Evolutionary conservation across 2,113 vertebrate genomes (phyloP), one percentile per base, ranked within the genome.

Genomic region (Ptilonorhynchus violaceus): DNA sequence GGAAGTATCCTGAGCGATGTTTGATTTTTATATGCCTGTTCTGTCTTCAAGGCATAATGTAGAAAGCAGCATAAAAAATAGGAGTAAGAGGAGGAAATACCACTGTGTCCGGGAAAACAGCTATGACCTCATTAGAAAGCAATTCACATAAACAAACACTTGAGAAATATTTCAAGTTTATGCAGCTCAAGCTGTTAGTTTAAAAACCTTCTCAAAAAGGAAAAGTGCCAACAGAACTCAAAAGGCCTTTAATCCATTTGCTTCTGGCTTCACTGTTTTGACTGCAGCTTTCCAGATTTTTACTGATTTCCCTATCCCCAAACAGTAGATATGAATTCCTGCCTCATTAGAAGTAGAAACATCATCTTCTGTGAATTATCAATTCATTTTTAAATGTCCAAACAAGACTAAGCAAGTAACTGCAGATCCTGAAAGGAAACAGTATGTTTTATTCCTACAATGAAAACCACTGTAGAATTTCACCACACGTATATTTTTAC

Each of bases 131-230:
- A 97, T 96, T 89, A 94, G 78, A 93, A 93, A 97, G 88, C 55
- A 88, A 98, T 97, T 97, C 95, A 91, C 89, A 93, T 92, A 96
- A 95, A 97, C 96, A 97, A 92, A 97, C 94, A 97, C 94, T 96
- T 97, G 72, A 97, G 90, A 97, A 95, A 82, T 92, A 97, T 96
- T 96, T 95, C 77, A 94, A 96, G 90, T 97, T 95, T 95, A 96
- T 69, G 83, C 86, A 95, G 87, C 85, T 91, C 83, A 92, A 82
- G 83, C 67, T 95, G 85, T 85, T 95, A 74, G 69, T 95, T 86
- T 87, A 94, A 93, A 97, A 97, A 88, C 39, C 63, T 94, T 55
- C 79, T 96, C 46, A 77, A 87, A 93, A 94, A 87, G 63, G 83
- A 96, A 52, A 82, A 59, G 47, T 86, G 75, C 81, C 92, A 93